A percentile compares a stretch with the other conserved stretches of the same genome.
phyloP scores from a whole-genome alignment of 2,113 vertebrate genomes.

The Aplodontia rufa region DNA sequence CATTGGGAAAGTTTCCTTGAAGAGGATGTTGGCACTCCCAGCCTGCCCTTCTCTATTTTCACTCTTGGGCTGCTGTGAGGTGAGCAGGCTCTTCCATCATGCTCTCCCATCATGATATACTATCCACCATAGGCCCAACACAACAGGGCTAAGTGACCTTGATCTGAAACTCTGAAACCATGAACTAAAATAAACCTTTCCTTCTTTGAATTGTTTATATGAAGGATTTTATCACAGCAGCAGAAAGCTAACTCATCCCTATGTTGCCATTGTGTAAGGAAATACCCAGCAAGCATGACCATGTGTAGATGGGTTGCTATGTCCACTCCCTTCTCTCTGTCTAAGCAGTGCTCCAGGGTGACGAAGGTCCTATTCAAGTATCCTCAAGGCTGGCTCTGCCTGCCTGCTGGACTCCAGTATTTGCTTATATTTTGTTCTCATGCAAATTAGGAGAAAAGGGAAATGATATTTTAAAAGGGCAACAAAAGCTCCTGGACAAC shows the following conservation, averaged over 20 bases:
- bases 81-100: too few species aligned
- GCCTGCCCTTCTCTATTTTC: not conserved
- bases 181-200: not conserved
- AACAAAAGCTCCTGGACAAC: not conserved
- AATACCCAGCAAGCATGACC: fast-evolving
- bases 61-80: not conserved
- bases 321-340: not conserved
- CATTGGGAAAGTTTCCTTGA: not conserved
- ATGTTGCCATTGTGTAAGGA: not conserved
- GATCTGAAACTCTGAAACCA: not conserved
- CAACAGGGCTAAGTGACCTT: not conserved
- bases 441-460: not conserved
- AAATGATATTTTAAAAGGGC: not conserved
- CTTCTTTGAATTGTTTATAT: not conserved
- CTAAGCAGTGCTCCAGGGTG: too few species aligned
- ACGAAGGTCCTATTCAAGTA: not conserved
- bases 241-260: not conserved
- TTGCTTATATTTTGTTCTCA: not conserved
- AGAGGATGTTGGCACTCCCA: not conserved
- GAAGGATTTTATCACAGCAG: not conserved
- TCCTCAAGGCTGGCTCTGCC: not conserved
- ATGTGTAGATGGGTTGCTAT: fast-evolving
- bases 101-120: not conserved
- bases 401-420: not conserved
- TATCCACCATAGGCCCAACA: not conserved